phyloP scores from a whole-genome alignment of 2,113 vertebrate species.

The Dicaeum eximium region DNA sequence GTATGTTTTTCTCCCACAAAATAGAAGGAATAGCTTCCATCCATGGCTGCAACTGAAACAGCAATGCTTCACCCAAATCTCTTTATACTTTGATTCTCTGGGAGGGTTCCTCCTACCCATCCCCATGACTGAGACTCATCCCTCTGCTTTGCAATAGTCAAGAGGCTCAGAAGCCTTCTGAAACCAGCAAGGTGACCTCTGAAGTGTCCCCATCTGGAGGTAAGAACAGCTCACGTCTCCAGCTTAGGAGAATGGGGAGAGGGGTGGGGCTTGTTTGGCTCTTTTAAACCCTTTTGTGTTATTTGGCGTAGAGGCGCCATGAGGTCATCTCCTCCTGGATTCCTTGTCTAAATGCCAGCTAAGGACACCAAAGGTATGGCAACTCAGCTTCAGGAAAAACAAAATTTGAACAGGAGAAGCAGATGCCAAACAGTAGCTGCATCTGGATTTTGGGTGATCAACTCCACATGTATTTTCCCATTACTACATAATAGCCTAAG shows the following conservation, averaged over 20 bases:
- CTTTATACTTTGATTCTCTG: background rate
- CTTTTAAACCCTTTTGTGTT: background rate
- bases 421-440: slow-evolving; percentile 65
- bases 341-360: background rate
- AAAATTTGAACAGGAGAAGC: slow-evolving; percentile 40
- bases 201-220: background rate
- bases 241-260: background rate
- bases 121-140: background rate
- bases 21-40: background rate
- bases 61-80: background rate
- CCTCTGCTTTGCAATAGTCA: background rate
- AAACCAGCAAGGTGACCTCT: background rate
- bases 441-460: slow-evolving; percentile 50
- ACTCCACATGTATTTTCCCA: slow-evolving; percentile 56
- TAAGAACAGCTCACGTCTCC: background rate
- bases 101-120: background rate
- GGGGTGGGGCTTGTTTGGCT: background rate
- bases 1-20: background rate
- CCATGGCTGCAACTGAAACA: background rate
- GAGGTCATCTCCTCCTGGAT: background rate
- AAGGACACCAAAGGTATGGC: background rate
- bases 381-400: slow-evolving; percentile 5
- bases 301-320: background rate
- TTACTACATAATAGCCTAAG: background rate
- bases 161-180: background rate